Conservation (phyloP, 2,888 invertebrate species). For the Drosophila dives region DNA sequence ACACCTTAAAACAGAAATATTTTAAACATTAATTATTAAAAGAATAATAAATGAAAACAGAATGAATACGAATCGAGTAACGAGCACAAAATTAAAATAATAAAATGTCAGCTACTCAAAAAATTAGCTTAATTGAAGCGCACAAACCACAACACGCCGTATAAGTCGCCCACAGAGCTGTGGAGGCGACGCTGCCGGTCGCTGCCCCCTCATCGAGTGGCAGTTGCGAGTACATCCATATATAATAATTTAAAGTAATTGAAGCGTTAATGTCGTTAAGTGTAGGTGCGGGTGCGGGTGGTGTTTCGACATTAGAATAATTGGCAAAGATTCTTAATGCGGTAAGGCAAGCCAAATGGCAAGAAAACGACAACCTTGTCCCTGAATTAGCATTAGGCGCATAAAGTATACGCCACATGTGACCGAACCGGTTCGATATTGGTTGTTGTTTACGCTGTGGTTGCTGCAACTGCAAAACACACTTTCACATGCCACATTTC, state of each 20-base stretch:
- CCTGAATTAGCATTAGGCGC: slow-evolving; percentile 40
- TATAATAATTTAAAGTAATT: slow-evolving; percentile 53
- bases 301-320: slow-evolving; percentile 54
- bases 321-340: slow-evolving; percentile 59
- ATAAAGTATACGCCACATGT: slow-evolving; percentile 64
- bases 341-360: slow-evolving; percentile 12
- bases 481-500: slow-evolving; percentile 75
- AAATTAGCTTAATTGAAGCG: slow-evolving; percentile 65
- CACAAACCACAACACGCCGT: slow-evolving; percentile 35
- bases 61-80: slow-evolving; percentile 41
- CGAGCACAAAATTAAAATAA: slow-evolving; percentile 65
- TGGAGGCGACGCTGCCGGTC: slow-evolving; percentile 38
- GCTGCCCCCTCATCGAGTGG: slow-evolving; percentile 39
- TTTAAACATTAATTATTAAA: slow-evolving; percentile 61
- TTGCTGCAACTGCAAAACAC: slow-evolving; percentile 33
- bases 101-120: slow-evolving; percentile 58
- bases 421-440: slow-evolving; percentile 45
- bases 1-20: slow-evolving; percentile 44
- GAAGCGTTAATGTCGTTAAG: slow-evolving; percentile 47
- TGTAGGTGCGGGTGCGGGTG: slow-evolving; percentile 63
- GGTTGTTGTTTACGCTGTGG: slow-evolving; percentile 12
- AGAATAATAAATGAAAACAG: slow-evolving; percentile 45
- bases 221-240: slow-evolving; percentile 24
- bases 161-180: slow-evolving; percentile 30
- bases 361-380: slow-evolving; percentile 62